Base-by-base conservation (phyloP, 2,888 invertebrate genomes). In the Erynnis tages region DNA sequence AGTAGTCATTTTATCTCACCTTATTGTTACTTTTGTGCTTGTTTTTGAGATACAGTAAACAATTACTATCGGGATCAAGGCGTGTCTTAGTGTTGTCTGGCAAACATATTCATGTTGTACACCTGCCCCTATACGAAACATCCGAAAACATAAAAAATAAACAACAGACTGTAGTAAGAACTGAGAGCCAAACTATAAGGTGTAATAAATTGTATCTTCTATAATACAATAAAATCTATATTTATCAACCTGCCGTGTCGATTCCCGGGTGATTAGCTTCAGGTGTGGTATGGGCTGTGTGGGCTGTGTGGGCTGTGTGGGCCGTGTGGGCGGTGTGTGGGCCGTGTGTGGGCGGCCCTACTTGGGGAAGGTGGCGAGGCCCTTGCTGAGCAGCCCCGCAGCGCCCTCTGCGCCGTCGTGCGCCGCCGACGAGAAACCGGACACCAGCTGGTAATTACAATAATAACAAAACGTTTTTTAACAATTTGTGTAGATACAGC, bases 331-430 rank as follows among this genome's bases (percentile, higher is more conserved):
- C 34, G 45, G 5, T n/a, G n/a, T n/a, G n/a, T n/a, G 45, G 52
- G 35, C 7, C 41, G 14, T 17, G 50, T 19, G 11, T 19, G 21
- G 37, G 29, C 34, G 45, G 5, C 40, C 69, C 68, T 85, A 88
- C 76, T 88, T 87, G 48, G 79, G 78, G 76, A 85, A 82, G 38
- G 75, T 63, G 11, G 79, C 75, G 30, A 91, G 74, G 1, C 91
- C 90, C 74, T 91, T 91, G 79, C 82, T 90, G 57, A 91, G 82
- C 2, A 91, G 76, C 0, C 85, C 84, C 0, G 82, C 73, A 1
- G 90, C 87, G 25, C 83, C 82, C 32, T 86, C 80, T 1, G 88
- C 79, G 4, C 90, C 90, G 13, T 90, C 86, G 38, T 88, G 82
- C 2, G 81, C 76, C 1, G 79, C 82, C 0, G 79, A 60, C 0